These are phyloP conservation scores for Tachysurus vachellii DNA, from an alignment of 2,113 vertebrate species.

Conservation along the genomic window DNA sequence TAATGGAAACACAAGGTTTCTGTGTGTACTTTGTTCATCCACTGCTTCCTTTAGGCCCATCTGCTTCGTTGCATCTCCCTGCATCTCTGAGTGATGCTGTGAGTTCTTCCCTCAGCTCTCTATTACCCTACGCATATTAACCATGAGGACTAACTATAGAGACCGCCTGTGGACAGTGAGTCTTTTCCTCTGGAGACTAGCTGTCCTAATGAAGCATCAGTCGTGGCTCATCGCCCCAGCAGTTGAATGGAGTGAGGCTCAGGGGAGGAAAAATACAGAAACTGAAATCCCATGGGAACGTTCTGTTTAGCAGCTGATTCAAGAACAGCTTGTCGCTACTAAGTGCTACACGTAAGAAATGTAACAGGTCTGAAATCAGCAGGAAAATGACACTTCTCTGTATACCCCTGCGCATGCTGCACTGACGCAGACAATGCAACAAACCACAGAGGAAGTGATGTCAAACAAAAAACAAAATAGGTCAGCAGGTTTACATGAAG, in stretches of 20 bases:
- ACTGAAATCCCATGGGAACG: slow-evolving; percentile 15
- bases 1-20: slow-evolving; percentile 22
- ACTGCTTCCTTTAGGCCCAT: slow-evolving; percentile 5
- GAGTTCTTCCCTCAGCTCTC: slow-evolving; percentile 14
- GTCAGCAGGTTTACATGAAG: neutral
- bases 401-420: neutral
- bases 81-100: slow-evolving; percentile 31
- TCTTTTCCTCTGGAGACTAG: slow-evolving; percentile 34
- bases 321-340: neutral
- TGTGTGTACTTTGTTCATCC: neutral
- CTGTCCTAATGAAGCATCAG: slow-evolving; percentile 51
- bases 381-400: neutral
- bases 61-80: neutral
- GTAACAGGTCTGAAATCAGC: slow-evolving; percentile 22
- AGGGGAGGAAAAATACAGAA: slow-evolving; percentile 30
- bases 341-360: neutral
- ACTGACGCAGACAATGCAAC: neutral
- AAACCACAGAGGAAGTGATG: neutral
- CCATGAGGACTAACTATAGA: slow-evolving; percentile 15
- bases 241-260: slow-evolving; percentile 37
- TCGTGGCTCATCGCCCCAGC: slow-evolving; percentile 47
- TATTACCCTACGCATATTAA: slow-evolving; percentile 11
- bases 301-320: slow-evolving; percentile 24
- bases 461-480: neutral
- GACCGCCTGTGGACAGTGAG: slow-evolving; percentile 6